These are phyloP conservation scores for Colletes latitarsis DNA, from an alignment of 1,140 invertebrate species.

Conservation along the genomic window DNA sequence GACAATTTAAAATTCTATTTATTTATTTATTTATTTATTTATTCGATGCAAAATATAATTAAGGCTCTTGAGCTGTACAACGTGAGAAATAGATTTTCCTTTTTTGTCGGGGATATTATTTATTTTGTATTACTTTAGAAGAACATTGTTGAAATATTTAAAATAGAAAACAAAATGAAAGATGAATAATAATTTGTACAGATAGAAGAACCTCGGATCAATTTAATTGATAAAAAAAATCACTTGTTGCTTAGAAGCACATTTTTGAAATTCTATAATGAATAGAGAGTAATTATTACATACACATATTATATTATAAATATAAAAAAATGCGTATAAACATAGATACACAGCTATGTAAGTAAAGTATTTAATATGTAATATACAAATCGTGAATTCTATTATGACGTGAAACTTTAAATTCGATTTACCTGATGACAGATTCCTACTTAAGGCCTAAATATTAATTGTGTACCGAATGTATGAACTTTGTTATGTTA, in stretches of 20 bases:
- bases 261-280: conserved; percentile 62
- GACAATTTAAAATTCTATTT: conserved; percentile 31
- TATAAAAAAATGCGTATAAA: conserved; percentile 47
- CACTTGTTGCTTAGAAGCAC: conserved; percentile 69
- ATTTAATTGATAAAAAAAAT: conserved; percentile 54
- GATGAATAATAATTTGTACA: conserved; percentile 22
- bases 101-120: not conserved
- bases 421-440: conserved; percentile 60
- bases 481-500: conserved; percentile 44
- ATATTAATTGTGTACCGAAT: conserved; percentile 37
- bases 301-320: conserved; percentile 33
- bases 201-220: conserved; percentile 29
- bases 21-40: conserved; percentile 53
- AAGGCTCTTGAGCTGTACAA: not conserved
- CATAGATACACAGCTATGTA: conserved; percentile 48
- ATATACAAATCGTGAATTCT: conserved; percentile 34
- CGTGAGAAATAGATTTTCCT: not conserved
- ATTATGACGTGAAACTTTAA: conserved; percentile 46
- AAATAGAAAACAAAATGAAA: not conserved
- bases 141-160: not conserved
- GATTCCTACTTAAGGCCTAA: conserved; percentile 69
- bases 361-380: conserved; percentile 53
- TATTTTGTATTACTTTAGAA: conserved; percentile 11
- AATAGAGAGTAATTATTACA: conserved; percentile 54
- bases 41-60: not conserved